phyloP scores from a whole-genome alignment of 2,113 vertebrate genomes.

The Rhinogobius similis region DNA sequence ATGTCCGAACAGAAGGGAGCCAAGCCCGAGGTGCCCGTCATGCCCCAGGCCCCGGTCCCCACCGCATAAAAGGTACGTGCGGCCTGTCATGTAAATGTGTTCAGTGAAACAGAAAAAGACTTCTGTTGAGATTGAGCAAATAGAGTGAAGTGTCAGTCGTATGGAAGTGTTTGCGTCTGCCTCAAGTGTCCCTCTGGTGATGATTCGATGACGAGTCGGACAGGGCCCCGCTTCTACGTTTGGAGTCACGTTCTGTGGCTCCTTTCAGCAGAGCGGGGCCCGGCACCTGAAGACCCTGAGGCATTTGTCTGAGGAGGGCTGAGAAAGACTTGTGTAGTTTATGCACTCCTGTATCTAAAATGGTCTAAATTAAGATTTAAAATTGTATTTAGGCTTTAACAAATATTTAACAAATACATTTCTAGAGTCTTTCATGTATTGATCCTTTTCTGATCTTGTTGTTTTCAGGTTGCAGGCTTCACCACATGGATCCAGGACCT shows the following conservation, averaged over 20 bases:
- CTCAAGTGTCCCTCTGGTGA: slow-evolving; percentile 76
- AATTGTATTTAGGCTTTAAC: no score
- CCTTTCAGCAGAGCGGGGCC: slow-evolving; percentile 35
- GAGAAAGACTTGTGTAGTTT: no score
- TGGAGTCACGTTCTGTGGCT: slow-evolving; percentile 72
- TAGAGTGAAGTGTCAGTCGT: no score
- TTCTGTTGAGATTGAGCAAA: background rate
- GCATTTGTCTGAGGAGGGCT: slow-evolving; percentile 89
- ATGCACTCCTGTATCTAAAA: no score
- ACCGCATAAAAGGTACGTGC: slow-evolving; percentile 81
- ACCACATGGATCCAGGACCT: slow-evolving; percentile 38
- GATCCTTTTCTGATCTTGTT: no score
- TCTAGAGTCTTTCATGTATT: background rate
- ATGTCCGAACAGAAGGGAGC: slow-evolving; percentile 97
- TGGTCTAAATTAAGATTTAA: no score
- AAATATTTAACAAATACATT: background rate
- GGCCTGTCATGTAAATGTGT: no score
- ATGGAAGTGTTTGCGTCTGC: no score
- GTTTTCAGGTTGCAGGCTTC: slow-evolving; percentile 55
- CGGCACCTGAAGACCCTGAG: slow-evolving; percentile 78
- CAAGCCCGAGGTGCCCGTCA: slow-evolving; percentile 92
- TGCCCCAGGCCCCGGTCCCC: slow-evolving; percentile 91
- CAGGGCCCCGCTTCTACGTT: slow-evolving; percentile 44
- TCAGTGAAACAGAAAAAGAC: no score
- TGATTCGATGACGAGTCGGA: slow-evolving; percentile 85